phyloP scores from a whole-genome alignment of 2,888 invertebrate species.

The Orthosia cruda region DNA sequence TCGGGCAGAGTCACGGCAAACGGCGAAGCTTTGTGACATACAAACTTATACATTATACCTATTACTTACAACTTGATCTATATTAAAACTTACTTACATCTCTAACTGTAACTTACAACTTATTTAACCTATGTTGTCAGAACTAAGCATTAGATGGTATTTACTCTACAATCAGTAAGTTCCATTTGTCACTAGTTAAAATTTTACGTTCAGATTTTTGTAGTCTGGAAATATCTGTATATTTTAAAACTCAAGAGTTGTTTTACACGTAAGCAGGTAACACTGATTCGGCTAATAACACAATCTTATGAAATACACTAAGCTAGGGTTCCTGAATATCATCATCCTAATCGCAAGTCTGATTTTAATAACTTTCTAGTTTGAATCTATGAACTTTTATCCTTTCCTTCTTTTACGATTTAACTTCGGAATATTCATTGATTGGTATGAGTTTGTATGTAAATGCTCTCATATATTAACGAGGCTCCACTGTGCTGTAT shows the following conservation, averaged over 20 bases:
- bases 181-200: not conserved
- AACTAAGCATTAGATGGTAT: slow-evolving; percentile 3
- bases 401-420: not conserved
- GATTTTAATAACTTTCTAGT: slow-evolving; percentile 45
- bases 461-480: slow-evolving; percentile 33
- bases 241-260: not conserved
- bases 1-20: slow-evolving; percentile 49
- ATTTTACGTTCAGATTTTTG: not conserved
- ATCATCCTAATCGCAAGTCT: slow-evolving; percentile 47
- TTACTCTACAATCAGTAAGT: slow-evolving; percentile 30
- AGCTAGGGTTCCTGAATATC: slow-evolving; percentile 48
- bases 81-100: too few species aligned
- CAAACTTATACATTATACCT: slow-evolving; percentile 53
- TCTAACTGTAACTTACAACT: too few species aligned
- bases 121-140: not conserved
- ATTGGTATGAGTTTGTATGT: slow-evolving; percentile 59
- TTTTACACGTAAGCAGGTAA: slow-evolving; percentile 7
- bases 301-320: slow-evolving; percentile 31
- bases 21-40: slow-evolving; percentile 33
- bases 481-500: not conserved
- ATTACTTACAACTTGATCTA: too few species aligned
- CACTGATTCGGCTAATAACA: slow-evolving; percentile 16
- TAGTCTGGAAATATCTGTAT: not conserved
- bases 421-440: not conserved
- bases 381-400: not conserved